These are phyloP conservation scores for Auanema freiburgensis DNA, from an alignment of 2,888 invertebrate species.

Conservation along the genomic window DNA sequence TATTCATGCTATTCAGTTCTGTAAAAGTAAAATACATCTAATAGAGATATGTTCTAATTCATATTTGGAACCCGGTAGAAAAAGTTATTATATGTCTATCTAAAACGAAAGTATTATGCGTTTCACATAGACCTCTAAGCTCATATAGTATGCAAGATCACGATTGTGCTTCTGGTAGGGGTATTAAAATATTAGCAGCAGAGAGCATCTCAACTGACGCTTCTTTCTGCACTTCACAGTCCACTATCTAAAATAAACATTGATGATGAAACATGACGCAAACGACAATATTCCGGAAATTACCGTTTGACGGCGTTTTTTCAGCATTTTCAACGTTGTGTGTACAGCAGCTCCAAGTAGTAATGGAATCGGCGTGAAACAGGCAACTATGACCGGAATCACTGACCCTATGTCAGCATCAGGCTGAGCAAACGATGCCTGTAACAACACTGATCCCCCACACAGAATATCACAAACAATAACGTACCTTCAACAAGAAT, in stretches of 20 bases:
- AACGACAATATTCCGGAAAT: background rate
- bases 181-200: no score
- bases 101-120: no score
- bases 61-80: no score
- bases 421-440: slow-evolving; percentile 64
- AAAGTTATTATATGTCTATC: no score
- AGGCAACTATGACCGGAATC: slow-evolving; percentile 84
- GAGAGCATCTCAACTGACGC: background rate
- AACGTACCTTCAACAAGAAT: slow-evolving; percentile 57
- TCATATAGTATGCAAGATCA: no score
- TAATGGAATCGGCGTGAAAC: slow-evolving; percentile 89
- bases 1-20: no score
- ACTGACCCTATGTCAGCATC: slow-evolving; percentile 71
- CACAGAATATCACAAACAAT: background rate
- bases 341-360: slow-evolving; percentile 65
- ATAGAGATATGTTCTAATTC: no score
- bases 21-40: no score
- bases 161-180: no score
- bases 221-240: slow-evolving; percentile 7
- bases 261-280: background rate
- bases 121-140: no score
- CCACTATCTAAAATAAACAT: slow-evolving; percentile 1
- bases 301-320: slow-evolving; percentile 29
- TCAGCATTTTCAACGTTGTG: slow-evolving; percentile 43
- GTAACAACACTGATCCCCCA: background rate